A percentile compares a stretch with the other conserved stretches of the same genome.
phyloP scores from a whole-genome alignment of 2,888 invertebrate species.

The Acholoe squamosa region DNA sequence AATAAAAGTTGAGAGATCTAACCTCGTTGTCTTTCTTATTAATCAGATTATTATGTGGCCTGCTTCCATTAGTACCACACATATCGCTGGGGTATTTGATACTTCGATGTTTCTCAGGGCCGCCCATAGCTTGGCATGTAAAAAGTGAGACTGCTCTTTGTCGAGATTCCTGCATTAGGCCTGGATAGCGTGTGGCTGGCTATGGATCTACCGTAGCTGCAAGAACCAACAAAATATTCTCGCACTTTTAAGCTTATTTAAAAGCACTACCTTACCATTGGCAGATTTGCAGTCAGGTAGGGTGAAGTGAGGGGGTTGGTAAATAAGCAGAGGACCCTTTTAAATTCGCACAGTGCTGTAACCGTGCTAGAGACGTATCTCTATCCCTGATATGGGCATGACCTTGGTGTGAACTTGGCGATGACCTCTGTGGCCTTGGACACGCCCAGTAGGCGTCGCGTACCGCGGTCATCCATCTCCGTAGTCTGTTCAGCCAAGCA shows the following conservation, averaged over 20 bases:
- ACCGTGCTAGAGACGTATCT: background rate
- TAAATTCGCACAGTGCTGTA: background rate
- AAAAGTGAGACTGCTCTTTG: too few species aligned
- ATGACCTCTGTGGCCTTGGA: slow-evolving; percentile 23
- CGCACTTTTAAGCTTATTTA: background rate
- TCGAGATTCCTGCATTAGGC: background rate
- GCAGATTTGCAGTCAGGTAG: background rate
- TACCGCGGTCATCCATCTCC: slow-evolving; percentile 44
- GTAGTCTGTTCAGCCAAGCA: slow-evolving; percentile 35
- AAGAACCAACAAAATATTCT: background rate
- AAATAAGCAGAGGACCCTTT: background rate
- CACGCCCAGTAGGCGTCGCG: slow-evolving; percentile 5
- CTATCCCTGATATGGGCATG: background rate
- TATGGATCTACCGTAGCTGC: background rate
- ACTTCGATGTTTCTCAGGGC: too few species aligned
- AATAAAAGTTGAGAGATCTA: too few species aligned
- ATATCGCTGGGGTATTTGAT: too few species aligned
- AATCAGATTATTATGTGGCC: too few species aligned
- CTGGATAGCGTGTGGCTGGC: background rate
- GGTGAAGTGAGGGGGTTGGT: background rate
- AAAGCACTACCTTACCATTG: background rate
- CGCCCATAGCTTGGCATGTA: too few species aligned
- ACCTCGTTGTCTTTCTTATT: too few species aligned
- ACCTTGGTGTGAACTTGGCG: background rate
- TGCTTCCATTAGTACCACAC: too few species aligned